Conservation (phyloP, 2,888 invertebrate genomes). For the Ctena decussata region DNA sequence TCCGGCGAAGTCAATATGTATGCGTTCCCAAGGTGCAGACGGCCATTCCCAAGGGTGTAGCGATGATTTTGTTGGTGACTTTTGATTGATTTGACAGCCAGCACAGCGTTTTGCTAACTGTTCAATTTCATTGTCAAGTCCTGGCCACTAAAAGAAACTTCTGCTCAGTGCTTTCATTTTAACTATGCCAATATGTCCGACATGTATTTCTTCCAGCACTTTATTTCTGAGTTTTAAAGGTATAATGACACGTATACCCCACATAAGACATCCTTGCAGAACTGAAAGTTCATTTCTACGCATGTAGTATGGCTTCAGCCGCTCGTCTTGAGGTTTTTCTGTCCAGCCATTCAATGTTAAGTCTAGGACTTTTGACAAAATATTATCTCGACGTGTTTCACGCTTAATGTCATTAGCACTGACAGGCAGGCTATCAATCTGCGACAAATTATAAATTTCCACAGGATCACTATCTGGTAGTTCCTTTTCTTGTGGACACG, state of each 20-base stretch:
- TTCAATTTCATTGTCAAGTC: not conserved
- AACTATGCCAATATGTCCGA: not conserved
- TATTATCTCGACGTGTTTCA: not conserved
- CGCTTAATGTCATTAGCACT: not conserved
- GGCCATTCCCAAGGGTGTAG: not conserved
- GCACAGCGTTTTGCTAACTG: not conserved
- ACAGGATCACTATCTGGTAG: not conserved
- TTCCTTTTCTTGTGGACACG: not conserved
- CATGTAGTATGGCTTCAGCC: not conserved
- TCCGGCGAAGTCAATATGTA: not conserved
- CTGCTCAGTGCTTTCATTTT: not conserved
- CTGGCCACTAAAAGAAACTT: not conserved
- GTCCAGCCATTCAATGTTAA: not conserved
- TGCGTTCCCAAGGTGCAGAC: not conserved
- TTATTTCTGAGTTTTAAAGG: not conserved
- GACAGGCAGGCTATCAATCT: not conserved
- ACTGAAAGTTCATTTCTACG: slow-evolving; percentile 49
- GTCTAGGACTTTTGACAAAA: not conserved
- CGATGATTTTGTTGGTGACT: not conserved
- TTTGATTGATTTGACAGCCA: not conserved
- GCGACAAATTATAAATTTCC: slow-evolving; percentile 18
- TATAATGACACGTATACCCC: not conserved
- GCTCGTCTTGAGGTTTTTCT: not conserved
- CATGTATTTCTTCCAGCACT: not conserved
- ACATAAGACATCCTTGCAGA: slow-evolving; percentile 55